Evolutionary conservation across 2,113 vertebrate genomes (phyloP).

Genomic region (Lepus americanus): DNA sequence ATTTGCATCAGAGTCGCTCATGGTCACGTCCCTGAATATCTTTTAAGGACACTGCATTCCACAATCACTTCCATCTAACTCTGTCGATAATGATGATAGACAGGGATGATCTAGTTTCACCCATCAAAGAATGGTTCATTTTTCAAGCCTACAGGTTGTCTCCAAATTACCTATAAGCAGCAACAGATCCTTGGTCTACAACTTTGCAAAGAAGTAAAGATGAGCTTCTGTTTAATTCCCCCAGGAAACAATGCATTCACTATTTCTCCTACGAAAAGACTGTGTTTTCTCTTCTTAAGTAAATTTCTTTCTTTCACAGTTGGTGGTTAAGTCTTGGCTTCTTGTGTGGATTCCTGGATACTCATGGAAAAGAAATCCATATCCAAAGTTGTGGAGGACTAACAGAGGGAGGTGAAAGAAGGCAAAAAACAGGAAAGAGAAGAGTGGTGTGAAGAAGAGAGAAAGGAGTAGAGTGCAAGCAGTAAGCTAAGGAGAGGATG

Average conservation of each 20-base stretch:
- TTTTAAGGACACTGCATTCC: slow-evolving; percentile 84
- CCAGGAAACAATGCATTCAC: slow-evolving; percentile 48
- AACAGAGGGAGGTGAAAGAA: not conserved
- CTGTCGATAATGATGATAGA: slow-evolving; percentile 86
- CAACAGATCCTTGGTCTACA: slow-evolving; percentile 79
- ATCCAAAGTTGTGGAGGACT: slow-evolving; percentile 16
- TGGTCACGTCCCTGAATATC: slow-evolving; percentile 86
- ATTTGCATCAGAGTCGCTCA: slow-evolving; percentile 82
- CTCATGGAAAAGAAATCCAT: slow-evolving; percentile 57
- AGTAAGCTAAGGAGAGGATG: not conserved
- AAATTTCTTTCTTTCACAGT: slow-evolving; percentile 37
- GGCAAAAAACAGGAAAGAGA: not conserved
- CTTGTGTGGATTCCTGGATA: slow-evolving; percentile 70
- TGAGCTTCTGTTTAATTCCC: slow-evolving; percentile 46
- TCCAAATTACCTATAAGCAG: slow-evolving; percentile 74
- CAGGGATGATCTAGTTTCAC: slow-evolving; percentile 79
- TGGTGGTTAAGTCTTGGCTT: slow-evolving; percentile 64
- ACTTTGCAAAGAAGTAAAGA: slow-evolving; percentile 72
- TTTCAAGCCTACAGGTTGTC: slow-evolving; percentile 81
- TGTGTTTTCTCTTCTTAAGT: slow-evolving; percentile 34
- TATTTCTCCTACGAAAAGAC: slow-evolving; percentile 44
- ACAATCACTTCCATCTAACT: slow-evolving; percentile 85
- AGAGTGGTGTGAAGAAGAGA: not conserved
- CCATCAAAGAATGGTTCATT: slow-evolving; percentile 82
- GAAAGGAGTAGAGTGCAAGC: not conserved